A percentile compares a stretch with the other conserved stretches of the same genome.
phyloP scores from a whole-genome alignment of 2,113 vertebrate species.

The Mesoclemmys tuberculata region DNA sequence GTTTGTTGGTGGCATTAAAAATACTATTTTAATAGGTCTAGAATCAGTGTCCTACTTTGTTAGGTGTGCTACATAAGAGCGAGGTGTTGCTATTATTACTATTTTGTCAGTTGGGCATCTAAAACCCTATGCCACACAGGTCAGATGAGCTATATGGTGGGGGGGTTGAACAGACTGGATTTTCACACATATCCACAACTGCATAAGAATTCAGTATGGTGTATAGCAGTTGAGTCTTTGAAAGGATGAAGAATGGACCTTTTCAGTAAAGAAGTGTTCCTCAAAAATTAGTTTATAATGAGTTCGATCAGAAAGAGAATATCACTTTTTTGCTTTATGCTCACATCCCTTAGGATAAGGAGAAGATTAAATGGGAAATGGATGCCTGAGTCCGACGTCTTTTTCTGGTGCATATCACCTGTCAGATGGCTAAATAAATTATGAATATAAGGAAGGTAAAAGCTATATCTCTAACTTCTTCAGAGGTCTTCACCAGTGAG shows the following conservation, averaged over 20 bases:
- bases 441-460: neutral
- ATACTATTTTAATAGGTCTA: neutral
- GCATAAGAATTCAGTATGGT: neutral
- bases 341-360: neutral
- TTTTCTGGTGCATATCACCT: neutral
- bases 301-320: neutral
- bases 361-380: accelerated
- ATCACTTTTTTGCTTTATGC: neutral
- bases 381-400: neutral
- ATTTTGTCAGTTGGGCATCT: neutral
- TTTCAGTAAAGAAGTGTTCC: neutral
- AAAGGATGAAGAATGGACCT: slow-evolving; percentile 7
- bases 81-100: neutral
- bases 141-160: neutral
- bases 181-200: neutral
- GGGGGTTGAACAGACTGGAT: neutral
- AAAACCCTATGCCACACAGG: neutral
- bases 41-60: neutral
- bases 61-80: neutral
- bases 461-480: neutral
- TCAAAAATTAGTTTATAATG: neutral
- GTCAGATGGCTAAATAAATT: neutral
- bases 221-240: neutral
- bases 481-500: neutral
- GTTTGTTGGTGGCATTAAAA: slow-evolving; percentile 5